Base-by-base conservation (phyloP, 2,113 vertebrate species). In the Phaethon lepturus region DNA sequence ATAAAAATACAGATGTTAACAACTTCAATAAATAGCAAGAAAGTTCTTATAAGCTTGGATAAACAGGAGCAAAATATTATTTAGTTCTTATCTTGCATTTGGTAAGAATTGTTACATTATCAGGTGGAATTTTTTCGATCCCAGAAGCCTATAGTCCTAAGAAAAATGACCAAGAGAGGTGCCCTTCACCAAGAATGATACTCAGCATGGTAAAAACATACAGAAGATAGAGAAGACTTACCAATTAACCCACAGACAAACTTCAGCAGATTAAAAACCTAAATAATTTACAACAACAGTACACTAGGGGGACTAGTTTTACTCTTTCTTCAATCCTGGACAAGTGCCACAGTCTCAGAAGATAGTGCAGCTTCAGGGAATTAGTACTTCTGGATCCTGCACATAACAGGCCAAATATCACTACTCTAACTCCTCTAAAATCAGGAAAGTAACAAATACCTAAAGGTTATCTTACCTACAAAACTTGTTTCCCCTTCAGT, bases 281-380 rank as follows among this genome's bases (percentile, higher is more conserved):
- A 76, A 87, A 66, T 79, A 71, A 86, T 93, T 95, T 96, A 94
- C 96, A 95, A 29, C 77, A 82, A 78, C 52, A 95, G 79, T 91
- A 96, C 94, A 93, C 97, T 97, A 97, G 97, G 94, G 96, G 94
- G 95, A 97, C 86, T 84, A 96, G 76, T 95, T 95, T 95, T 88
- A 88, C 75, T 88, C 67, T 80, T 88, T 86, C 76, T 91, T 90
- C 60, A 53, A 2, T 80, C 13, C 42, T 91, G 76, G 60, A 75
- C 16, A 3, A 47, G 29, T 56, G 84, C 87, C 87, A 78, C 33
- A 44, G 47, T 31, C 49, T 82, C 63, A 78, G 50, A 88, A 90
- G 17, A 68, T 20, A 80, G 10, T 17, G 35, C 23, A 88, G 33
- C 58, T 72, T 90, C 88, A 91, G 71, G 40, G 33, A 93, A 47